phyloP scores from a whole-genome alignment of 2,797 vertebrate species.

The Kryptolebias ocellatus region DNA sequence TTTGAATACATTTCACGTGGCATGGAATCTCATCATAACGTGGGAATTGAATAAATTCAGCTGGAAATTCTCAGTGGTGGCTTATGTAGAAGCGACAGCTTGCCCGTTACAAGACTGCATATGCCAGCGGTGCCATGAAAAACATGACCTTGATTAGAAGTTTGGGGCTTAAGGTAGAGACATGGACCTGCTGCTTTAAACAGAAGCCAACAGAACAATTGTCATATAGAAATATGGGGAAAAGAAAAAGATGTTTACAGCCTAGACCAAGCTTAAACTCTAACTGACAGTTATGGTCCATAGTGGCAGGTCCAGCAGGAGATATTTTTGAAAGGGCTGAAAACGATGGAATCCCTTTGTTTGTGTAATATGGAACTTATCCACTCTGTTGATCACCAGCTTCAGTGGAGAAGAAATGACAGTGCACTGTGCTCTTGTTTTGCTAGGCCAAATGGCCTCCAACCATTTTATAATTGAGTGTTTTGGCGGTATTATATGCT shows the following conservation, averaged over 20 bases:
- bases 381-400: conserved; percentile 21
- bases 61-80: neutral
- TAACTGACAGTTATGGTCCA: conserved; percentile 15
- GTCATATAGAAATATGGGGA: neutral
- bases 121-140: neutral
- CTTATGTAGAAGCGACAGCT: neutral
- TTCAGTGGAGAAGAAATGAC: conserved; percentile 29
- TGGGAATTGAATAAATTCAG: neutral
- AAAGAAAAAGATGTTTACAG: conserved; percentile 13
- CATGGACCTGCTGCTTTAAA: neutral
- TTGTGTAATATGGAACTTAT: conserved; percentile 20
- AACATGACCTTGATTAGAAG: conserved; percentile 6
- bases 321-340: conserved; percentile 23
- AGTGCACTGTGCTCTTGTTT: conserved; percentile 28
- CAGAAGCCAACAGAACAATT: neutral
- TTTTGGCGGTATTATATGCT: conserved; percentile 29
- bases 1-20: neutral
- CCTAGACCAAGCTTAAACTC: neutral
- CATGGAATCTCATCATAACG: neutral
- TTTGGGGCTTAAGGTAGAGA: neutral
- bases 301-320: neutral
- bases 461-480: conserved; percentile 32
- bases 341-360: conserved; percentile 26
- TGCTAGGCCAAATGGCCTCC: conserved; percentile 18
- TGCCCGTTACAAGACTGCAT: too few relatives aligned